Evolutionary conservation across 2,797 vertebrate species (phyloP).

Genomic region (Lepus oiostolus): DNA sequence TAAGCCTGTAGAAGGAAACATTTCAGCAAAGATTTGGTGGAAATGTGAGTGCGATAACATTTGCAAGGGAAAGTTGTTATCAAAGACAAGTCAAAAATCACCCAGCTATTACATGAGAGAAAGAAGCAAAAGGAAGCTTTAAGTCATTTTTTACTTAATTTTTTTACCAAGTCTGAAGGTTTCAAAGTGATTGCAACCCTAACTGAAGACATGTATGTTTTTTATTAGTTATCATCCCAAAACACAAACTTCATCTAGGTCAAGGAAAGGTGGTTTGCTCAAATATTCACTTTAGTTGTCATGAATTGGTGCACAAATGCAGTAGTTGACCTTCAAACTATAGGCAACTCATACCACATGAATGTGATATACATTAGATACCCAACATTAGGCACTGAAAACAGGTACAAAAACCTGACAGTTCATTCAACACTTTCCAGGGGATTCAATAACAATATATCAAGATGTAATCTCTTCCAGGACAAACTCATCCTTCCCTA

Average conservation of each 20-base stretch:
- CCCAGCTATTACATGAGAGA: slow-evolving; percentile 19
- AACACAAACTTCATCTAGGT: slow-evolving; percentile 71
- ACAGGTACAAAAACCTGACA: slow-evolving; percentile 80
- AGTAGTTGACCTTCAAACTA: slow-evolving; percentile 80
- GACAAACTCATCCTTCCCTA: slow-evolving; percentile 79
- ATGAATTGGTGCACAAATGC: slow-evolving; percentile 46
- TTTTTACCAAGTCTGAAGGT: slow-evolving; percentile 52
- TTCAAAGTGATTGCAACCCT: background rate
- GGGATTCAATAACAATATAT: slow-evolving; percentile 82
- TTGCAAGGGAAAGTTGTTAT: slow-evolving; percentile 27
- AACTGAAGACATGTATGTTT: slow-evolving; percentile 56
- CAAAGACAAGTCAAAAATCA: background rate
- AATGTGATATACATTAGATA: slow-evolving; percentile 66
- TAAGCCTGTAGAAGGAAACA: background rate
- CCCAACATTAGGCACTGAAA: slow-evolving; percentile 68
- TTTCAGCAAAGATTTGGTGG: slow-evolving; percentile 34
- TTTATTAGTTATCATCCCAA: slow-evolving; percentile 74
- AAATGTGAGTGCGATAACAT: background rate
- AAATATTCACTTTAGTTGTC: slow-evolving; percentile 45
- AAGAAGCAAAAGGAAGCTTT: background rate
- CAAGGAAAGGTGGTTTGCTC: slow-evolving; percentile 61
- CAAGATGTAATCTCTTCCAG: slow-evolving; percentile 80
- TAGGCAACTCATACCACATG: slow-evolving; percentile 75
- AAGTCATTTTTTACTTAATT: slow-evolving; percentile 42
- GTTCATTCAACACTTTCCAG: slow-evolving; percentile 79